Evolutionary conservation across 2,113 vertebrate species (phyloP).

Genomic region (Takifugu flavidus): DNA sequence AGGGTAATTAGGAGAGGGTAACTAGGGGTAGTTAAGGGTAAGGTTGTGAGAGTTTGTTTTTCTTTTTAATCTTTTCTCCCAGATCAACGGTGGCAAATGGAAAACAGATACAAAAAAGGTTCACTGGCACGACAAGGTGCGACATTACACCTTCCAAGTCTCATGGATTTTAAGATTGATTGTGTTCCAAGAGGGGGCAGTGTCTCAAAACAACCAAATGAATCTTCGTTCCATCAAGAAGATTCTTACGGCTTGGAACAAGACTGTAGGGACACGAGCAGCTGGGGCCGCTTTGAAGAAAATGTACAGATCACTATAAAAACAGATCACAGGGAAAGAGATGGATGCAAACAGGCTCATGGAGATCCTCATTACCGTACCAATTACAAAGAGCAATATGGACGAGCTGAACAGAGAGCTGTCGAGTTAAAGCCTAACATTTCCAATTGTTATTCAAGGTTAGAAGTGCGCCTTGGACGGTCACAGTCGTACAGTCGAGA

Average conservation of each 20-base stretch:
- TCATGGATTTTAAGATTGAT: slow-evolving; percentile 5
- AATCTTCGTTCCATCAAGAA: background rate
- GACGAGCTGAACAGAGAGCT: slow-evolving; percentile 24
- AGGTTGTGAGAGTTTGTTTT: too few relatives aligned
- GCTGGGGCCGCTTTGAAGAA: background rate
- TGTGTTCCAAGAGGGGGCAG: background rate
- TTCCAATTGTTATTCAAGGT: slow-evolving; percentile 10
- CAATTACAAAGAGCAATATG: slow-evolving; percentile 11
- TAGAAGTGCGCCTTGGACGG: slow-evolving; percentile 9
- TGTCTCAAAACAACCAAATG: background rate
- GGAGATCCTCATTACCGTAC: slow-evolving; percentile 18
- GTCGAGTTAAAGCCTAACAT: background rate
- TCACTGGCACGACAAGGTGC: background rate
- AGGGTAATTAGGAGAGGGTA: too few relatives aligned
- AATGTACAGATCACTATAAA: background rate
- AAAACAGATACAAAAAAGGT: slow-evolving; percentile 4
- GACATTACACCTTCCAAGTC: slow-evolving; percentile 2
- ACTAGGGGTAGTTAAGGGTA: too few relatives aligned
- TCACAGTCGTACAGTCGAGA: background rate
- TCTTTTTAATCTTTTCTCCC: background rate
- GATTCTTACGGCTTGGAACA: slow-evolving; percentile 9
- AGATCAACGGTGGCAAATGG: slow-evolving; percentile 36
- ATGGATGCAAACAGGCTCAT: slow-evolving; percentile 1
- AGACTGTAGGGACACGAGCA: background rate
- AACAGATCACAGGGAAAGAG: slow-evolving; percentile 9